Base-by-base conservation (phyloP, 2,113 vertebrate species). In the Synchiropus splendidus region DNA sequence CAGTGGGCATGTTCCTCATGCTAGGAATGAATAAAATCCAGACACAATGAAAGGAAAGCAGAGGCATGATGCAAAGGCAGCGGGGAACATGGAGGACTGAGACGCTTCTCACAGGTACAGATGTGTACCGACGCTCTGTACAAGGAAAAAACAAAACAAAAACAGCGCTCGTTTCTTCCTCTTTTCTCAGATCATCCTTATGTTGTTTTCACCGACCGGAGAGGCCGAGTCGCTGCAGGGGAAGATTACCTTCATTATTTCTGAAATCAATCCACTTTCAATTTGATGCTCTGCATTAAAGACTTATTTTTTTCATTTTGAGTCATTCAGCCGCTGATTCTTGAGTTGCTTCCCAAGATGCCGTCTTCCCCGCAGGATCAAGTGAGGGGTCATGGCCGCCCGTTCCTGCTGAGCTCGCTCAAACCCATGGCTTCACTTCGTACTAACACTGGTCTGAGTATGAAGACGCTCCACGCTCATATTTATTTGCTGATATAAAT, bases 21-120 rank as follows among this genome's bases (percentile, higher is more conserved):
- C 80, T 74, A 64, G 83, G 74, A 86, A 92, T 90, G 90, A 88
- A 67, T 31, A 54, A 54, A 48, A 88, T 84, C 80, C 67, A 83
- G 52, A 59, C 67, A 88, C 85, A 89, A 89, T 87, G 81, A 34
- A 57, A 16, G 14, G 13, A 57, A 63, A 50, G 61, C 47, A 39
- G 58, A 62, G 53, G 45, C 36, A 41, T 54, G 48, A 31, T 27
- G 63, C 12, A 31, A 55, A 65, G 54, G 70, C 49, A 54, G 32
- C 13, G 16, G 43, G 16, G 34, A 46, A 48, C n/a, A 2, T 13
- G 30, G 45, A 45, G 47, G 52, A 66, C 58, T 3, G 12, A 49
- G 45, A 44, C 31, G 34, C 37, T 65, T 60, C 48, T 17, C 51
- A 57, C 37, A 53, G 16, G 33, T n/a, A 48, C 9, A 46, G 56